These are phyloP conservation scores for Trachymyrmex cornetzi DNA, from an alignment of 1,140 invertebrate species.

Conservation along the genomic window DNA sequence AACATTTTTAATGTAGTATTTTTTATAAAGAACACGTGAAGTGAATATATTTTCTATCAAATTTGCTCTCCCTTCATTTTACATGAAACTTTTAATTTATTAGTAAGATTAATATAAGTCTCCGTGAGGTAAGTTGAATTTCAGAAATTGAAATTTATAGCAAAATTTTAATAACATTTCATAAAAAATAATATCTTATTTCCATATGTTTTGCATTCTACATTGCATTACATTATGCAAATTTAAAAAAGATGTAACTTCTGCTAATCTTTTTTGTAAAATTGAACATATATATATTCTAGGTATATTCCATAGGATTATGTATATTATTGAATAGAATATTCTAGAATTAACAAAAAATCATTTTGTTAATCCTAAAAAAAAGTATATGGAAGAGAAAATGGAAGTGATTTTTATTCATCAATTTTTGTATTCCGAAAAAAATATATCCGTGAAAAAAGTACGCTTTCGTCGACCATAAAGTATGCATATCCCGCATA, in stretches of 20 bases:
- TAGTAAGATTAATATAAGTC: neutral
- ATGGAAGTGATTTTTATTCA: neutral
- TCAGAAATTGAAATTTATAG: neutral
- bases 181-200: neutral
- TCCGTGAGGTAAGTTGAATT: neutral
- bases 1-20: neutral
- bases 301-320: too few relatives aligned
- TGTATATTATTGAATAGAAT: too few relatives aligned
- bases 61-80: neutral
- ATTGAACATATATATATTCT: neutral
- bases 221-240: neutral
- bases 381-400: neutral
- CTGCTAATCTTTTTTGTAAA: neutral
- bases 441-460: slow-evolving; percentile 41
- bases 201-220: neutral
- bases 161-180: neutral
- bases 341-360: slow-evolving; percentile 1
- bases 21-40: neutral
- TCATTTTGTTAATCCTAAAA: neutral
- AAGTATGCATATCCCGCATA: slow-evolving; percentile 67
- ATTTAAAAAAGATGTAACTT: neutral
- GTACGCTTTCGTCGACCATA: slow-evolving; percentile 21
- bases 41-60: neutral
- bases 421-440: slow-evolving; percentile 67
- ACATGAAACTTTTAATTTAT: neutral